phyloP scores from a whole-genome alignment of 2,113 vertebrate species.

The Leucosticte australis region DNA sequence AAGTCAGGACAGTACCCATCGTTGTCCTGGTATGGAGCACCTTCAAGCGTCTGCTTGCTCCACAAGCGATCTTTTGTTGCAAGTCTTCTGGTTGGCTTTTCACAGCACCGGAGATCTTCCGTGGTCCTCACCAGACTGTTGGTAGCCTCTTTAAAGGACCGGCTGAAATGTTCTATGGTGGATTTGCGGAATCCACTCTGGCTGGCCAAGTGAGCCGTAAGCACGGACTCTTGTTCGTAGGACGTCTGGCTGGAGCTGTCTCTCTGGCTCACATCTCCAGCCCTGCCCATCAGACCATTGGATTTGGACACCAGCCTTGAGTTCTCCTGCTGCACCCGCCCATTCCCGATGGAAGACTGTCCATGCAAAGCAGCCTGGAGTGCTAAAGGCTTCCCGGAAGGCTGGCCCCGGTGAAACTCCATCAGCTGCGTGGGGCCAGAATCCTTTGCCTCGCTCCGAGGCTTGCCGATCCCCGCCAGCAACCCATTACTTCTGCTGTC shows the following conservation, averaged over 20 bases:
- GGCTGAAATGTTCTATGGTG: conserved; percentile 86
- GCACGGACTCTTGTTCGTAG: conserved; percentile 67
- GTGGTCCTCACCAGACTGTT: conserved; percentile 87
- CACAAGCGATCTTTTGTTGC: conserved; percentile 82
- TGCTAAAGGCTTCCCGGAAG: conserved; percentile 80
- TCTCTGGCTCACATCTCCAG: conserved; percentile 75
- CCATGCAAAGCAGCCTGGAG: conserved; percentile 86
- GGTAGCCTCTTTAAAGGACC: conserved; percentile 91
- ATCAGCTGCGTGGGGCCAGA: conserved; percentile 15
- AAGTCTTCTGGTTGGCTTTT: conserved; percentile 80
- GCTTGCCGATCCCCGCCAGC: conserved; percentile 65
- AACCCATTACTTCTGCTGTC: conserved; percentile 83
- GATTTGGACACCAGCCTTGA: conserved; percentile 60
- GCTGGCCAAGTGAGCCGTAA: conserved; percentile 71
- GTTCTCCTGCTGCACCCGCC: conserved; percentile 77
- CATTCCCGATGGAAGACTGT: conserved; percentile 84
- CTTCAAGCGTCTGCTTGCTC: conserved; percentile 78
- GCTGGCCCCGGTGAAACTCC: conserved; percentile 73
- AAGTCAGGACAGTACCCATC: conserved; percentile 97
- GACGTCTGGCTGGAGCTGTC: conserved; percentile 84
- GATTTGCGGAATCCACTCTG: conserved; percentile 84
- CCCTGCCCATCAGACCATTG: conserved; percentile 83
- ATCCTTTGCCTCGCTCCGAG: conserved; percentile 60
- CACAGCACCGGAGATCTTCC: conserved; percentile 82
- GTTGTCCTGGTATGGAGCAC: conserved; percentile 84